Percentiles rank a stretch among this genome's conserved stretches.
Evolutionary conservation across 2,113 vertebrate genomes (phyloP).

Genomic region (Tauraco erythrolophus): DNA sequence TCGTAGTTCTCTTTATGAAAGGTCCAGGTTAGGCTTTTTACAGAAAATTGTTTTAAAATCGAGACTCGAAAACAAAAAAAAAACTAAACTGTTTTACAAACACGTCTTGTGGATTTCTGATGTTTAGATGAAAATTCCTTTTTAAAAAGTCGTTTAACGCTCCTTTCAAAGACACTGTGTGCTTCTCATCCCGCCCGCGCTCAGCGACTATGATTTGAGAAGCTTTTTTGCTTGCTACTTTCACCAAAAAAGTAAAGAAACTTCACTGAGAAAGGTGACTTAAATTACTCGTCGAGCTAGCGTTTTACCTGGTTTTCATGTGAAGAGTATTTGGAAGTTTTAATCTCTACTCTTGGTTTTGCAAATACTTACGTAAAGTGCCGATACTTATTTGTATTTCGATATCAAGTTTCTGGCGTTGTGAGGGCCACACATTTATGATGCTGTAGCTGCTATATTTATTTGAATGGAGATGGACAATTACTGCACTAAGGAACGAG

Average conservation of each 20-base stretch:
- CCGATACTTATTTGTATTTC: conserved; percentile 68
- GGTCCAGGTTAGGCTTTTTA: conserved; percentile 24
- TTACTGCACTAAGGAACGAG: conserved; percentile 89
- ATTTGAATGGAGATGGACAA: conserved; percentile 85
- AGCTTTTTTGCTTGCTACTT: conserved; percentile 35
- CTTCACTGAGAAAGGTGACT: neutral
- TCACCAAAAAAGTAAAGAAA: neutral
- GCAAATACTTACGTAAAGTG: conserved; percentile 74
- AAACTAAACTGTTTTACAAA: neutral
- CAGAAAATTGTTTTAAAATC: neutral
- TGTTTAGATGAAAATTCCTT: neutral
- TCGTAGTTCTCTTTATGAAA: neutral
- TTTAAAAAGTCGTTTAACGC: neutral
- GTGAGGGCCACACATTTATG: conserved; percentile 70
- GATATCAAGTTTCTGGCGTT: conserved; percentile 72
- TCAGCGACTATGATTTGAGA: neutral
- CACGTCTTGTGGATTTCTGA: conserved; percentile 24
- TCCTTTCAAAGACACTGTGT: neutral
- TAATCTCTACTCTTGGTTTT: conserved; percentile 70
- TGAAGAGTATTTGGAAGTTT: conserved; percentile 70
- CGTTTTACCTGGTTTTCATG: conserved; percentile 65
- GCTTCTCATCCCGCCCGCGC: neutral
- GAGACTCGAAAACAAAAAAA: too few species aligned
- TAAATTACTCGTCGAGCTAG: neutral
- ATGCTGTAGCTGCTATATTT: conserved; percentile 87